These are phyloP conservation scores for Apamea monoglypha DNA, from an alignment of 2,888 invertebrate species.

Conservation along the genomic window DNA sequence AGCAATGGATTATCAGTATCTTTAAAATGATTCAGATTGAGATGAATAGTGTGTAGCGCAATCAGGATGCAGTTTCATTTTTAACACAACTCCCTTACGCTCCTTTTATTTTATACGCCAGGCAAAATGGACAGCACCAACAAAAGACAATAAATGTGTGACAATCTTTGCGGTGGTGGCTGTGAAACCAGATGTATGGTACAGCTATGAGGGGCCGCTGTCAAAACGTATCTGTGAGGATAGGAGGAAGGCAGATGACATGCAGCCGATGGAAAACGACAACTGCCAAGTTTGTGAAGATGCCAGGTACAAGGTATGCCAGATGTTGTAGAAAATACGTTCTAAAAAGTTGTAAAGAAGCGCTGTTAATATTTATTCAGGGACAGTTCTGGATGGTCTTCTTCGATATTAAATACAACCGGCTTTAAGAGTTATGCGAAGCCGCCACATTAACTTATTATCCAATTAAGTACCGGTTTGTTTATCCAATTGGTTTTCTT, in stretches of 20 bases:
- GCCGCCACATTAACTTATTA: neutral
- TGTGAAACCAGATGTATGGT: slow-evolving; percentile 84
- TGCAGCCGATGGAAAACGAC: slow-evolving; percentile 81
- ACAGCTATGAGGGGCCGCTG: slow-evolving; percentile 81
- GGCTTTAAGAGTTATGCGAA: neutral
- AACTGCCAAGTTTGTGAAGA: slow-evolving; percentile 83
- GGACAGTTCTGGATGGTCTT: neutral
- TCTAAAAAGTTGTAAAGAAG: neutral
- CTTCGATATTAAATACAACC: neutral
- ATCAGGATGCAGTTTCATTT: neutral
- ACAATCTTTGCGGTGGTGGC: slow-evolving; percentile 84
- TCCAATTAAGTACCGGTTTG: neutral
- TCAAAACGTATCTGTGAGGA: slow-evolving; percentile 84
- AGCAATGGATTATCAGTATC: neutral
- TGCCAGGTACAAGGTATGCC: slow-evolving; percentile 82
- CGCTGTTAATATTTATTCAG: neutral
- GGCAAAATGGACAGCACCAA: slow-evolving; percentile 84
- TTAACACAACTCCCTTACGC: neutral
- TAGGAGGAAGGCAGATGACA: slow-evolving; percentile 82
- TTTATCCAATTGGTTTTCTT: neutral
- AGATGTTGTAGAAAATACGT: neutral
- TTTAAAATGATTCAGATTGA: too few relatives aligned
- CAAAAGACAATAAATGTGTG: slow-evolving; percentile 83
- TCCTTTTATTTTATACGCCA: slow-evolving; percentile 48
- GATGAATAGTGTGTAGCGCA: neutral